Percentiles rank a stretch among this genome's conserved stretches.
These are phyloP conservation scores for Charanyca ferruginea DNA, from an alignment of 2,888 invertebrate species.

Conservation along the genomic window DNA sequence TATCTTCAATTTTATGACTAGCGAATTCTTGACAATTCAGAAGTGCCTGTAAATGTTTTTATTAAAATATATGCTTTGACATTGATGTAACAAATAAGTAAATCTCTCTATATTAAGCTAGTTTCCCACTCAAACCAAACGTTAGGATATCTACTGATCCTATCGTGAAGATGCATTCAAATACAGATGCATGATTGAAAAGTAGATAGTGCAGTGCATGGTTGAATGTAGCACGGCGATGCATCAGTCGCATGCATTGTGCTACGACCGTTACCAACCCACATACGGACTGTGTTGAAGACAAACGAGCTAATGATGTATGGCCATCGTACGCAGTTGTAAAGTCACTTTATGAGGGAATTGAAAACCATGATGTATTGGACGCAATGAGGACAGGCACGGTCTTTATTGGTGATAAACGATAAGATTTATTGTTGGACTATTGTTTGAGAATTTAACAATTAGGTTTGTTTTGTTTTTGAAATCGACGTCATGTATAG, in stretches of 20 bases:
- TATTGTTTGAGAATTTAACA: slow-evolving; percentile 22
- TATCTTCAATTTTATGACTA: no score
- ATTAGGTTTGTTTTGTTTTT: slow-evolving; percentile 5
- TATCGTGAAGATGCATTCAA: slow-evolving; percentile 35
- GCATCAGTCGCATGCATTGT: slow-evolving; percentile 84
- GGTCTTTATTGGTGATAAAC: slow-evolving; percentile 57
- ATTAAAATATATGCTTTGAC: no score
- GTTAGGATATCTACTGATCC: neutral
- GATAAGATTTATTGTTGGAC: slow-evolving; percentile 39
- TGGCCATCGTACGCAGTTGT: slow-evolving; percentile 70
- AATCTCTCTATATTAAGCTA: neutral
- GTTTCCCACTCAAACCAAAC: neutral
- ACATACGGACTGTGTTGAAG: slow-evolving; percentile 76
- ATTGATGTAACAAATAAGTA: no score
- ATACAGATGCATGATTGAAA: slow-evolving; percentile 58
- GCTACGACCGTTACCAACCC: slow-evolving; percentile 85
- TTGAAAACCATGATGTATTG: slow-evolving; percentile 71
- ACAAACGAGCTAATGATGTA: slow-evolving; percentile 85
- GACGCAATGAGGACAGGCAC: slow-evolving; percentile 70
- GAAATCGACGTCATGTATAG: neutral
- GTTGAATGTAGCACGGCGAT: slow-evolving; percentile 82
- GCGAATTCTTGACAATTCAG: no score
- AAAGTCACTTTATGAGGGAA: slow-evolving; percentile 69
- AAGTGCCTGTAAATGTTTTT: no score
- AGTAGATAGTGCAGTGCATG: slow-evolving; percentile 62